Evolutionary conservation across 1,140 invertebrate species (phyloP).

Genomic region (Arion vulgaris): DNA sequence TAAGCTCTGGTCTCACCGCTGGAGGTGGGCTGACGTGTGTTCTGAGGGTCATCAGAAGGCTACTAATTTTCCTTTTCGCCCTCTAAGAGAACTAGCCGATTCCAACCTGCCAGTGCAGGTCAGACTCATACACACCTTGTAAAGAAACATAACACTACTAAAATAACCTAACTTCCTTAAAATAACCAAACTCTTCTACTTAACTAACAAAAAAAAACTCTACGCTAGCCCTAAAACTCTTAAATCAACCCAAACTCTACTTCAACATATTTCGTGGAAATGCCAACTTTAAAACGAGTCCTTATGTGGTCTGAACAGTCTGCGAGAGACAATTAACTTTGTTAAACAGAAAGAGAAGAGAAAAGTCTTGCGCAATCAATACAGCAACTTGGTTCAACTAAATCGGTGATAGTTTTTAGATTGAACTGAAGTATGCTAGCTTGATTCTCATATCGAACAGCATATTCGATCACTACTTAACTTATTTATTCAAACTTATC

Average conservation of each 20-base stretch:
- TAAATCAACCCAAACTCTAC: neutral
- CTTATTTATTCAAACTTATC: neutral
- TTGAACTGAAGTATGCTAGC: neutral
- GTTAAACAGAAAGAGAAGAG: neutral
- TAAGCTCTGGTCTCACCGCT: too few species aligned
- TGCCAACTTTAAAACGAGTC: neutral
- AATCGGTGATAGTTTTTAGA: neutral
- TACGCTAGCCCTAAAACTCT: neutral
- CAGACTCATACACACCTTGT: too few species aligned
- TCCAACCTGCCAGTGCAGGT: too few species aligned
- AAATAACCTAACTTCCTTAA: neutral
- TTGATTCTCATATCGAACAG: neutral
- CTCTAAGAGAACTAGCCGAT: too few species aligned
- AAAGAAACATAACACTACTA: neutral
- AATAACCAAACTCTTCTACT: neutral
- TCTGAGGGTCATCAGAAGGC: too few species aligned
- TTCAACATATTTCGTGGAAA: neutral
- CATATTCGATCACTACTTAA: neutral
- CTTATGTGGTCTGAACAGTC: neutral
- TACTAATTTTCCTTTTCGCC: too few species aligned
- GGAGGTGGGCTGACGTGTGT: too few species aligned
- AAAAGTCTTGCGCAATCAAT: neutral
- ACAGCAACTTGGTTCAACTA: neutral
- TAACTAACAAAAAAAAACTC: neutral
- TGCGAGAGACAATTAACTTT: neutral